Conservation (phyloP, 2,113 vertebrate species). For the Mobula birostris region DNA sequence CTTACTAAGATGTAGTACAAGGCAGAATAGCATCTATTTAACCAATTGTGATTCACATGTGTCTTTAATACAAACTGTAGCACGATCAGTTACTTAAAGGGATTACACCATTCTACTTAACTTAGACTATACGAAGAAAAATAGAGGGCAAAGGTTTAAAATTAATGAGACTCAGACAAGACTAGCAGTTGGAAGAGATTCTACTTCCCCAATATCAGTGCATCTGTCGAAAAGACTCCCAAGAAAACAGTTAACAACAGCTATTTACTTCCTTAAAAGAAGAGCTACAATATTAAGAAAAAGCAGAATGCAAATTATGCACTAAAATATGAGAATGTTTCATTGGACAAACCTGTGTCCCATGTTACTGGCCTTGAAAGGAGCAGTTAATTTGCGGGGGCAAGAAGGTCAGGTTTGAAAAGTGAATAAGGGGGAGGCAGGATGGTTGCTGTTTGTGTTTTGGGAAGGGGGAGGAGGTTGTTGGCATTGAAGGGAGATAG, state of each 20-base stretch:
- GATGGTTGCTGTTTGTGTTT: background rate
- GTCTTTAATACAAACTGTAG: background rate
- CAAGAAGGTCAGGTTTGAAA: background rate
- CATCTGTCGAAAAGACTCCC: background rate
- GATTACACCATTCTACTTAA: background rate
- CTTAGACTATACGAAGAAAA: background rate
- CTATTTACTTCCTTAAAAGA: background rate
- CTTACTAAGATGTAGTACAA: background rate
- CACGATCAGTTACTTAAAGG: background rate
- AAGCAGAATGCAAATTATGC: background rate
- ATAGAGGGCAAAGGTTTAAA: background rate
- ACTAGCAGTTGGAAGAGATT: background rate
- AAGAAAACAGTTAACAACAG: background rate
- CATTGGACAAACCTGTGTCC: background rate
- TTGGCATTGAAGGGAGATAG: background rate
- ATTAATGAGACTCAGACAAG: background rate
- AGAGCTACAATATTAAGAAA: background rate
- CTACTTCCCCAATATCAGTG: background rate
- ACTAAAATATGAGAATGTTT: background rate
- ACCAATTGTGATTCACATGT: background rate
- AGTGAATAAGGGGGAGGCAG: background rate
- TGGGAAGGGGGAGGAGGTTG: background rate
- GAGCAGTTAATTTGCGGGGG: background rate
- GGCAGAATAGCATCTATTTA: background rate
- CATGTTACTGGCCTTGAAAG: background rate